These are phyloP conservation scores for Cryptosula pallasiana DNA, from an alignment of 2,888 invertebrate species.

Conservation along the genomic window DNA sequence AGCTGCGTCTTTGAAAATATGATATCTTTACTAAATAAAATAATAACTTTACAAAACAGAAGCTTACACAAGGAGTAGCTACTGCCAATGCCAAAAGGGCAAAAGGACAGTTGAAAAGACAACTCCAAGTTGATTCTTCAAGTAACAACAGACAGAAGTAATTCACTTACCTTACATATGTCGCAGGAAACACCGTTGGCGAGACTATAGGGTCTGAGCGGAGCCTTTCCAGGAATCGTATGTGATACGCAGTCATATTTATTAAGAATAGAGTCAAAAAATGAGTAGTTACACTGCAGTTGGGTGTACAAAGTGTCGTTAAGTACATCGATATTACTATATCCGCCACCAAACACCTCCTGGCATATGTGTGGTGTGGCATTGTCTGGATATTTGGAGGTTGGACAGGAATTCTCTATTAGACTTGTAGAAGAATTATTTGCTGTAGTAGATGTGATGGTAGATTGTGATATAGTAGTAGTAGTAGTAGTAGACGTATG, in stretches of 20 bases:
- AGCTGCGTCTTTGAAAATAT: too few species aligned
- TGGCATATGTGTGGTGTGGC: not conserved
- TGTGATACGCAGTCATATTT: not conserved
- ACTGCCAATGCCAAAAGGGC: too few species aligned
- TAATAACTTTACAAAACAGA: too few species aligned
- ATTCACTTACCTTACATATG: not conserved
- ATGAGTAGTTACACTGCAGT: not conserved
- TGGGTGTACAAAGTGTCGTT: not conserved
- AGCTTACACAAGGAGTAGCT: too few species aligned
- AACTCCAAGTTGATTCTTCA: not conserved
- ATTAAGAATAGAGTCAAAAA: not conserved
- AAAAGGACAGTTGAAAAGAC: not conserved
- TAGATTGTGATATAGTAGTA: too few species aligned
- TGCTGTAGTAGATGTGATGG: not conserved
- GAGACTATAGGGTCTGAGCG: too few species aligned
- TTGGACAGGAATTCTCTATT: not conserved
- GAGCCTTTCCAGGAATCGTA: too few species aligned
- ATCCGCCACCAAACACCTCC: not conserved
- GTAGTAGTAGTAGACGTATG: too few species aligned
- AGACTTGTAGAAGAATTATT: not conserved
- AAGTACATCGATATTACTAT: not conserved
- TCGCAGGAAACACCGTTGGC: not conserved
- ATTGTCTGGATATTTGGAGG: too few species aligned
- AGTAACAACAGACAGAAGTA: too few species aligned
- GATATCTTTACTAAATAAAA: too few species aligned